phyloP scores from a whole-genome alignment of 2,797 vertebrate species.

The Tamandua tetradactyla region DNA sequence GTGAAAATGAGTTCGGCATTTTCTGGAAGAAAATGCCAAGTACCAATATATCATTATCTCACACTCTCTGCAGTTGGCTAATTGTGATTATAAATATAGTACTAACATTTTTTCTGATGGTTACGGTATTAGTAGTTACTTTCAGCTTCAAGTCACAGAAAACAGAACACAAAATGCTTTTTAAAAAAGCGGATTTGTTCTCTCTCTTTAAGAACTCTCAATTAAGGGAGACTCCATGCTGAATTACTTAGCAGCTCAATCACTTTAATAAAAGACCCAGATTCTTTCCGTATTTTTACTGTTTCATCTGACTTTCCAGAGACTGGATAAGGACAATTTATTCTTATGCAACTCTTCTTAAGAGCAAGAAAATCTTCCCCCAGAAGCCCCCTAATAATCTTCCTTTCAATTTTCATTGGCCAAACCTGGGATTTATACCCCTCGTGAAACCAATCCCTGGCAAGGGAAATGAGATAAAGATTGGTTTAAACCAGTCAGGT shows the following conservation, averaged over 20 bases:
- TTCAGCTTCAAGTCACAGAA: not conserved
- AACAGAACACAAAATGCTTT: not conserved
- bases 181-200: not conserved
- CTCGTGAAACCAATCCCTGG: constrained; percentile 18
- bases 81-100: not conserved
- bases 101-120: not conserved
- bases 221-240: not conserved
- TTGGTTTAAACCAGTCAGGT: constrained; percentile 29
- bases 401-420: constrained; percentile 45
- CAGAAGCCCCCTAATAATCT: not conserved
- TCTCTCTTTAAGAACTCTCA: not conserved
- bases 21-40: not conserved
- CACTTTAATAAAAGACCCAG: not conserved
- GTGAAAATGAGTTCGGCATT: not conserved
- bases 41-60: constrained; percentile 19
- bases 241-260: not conserved
- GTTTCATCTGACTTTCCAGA: constrained; percentile 39
- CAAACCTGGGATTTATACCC: not conserved
- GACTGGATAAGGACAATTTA: constrained; percentile 4
- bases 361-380: constrained; percentile 27
- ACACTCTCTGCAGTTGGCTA: constrained; percentile 27
- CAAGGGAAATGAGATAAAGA: constrained; percentile 25
- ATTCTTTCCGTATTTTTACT: constrained; percentile 10
- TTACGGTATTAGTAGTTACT: not conserved
- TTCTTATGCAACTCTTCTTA: not conserved